Base-by-base conservation (phyloP, 2,888 invertebrate species). In the Isotomurus palustris region DNA sequence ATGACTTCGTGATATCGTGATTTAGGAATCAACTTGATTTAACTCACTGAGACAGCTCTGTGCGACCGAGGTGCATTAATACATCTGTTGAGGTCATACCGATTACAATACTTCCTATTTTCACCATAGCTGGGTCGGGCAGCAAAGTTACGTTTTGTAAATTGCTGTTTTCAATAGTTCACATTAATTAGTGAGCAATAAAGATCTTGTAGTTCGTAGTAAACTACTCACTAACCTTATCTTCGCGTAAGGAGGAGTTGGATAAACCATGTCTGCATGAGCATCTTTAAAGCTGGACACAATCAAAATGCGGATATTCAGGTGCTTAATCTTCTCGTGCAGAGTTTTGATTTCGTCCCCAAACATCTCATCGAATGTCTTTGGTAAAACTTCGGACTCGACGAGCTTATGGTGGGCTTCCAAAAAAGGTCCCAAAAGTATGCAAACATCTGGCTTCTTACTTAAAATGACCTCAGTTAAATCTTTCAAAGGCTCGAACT, bases 351-450 rank as follows among this genome's bases (percentile, higher is more conserved):
- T 74, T 62, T 87, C 77, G 72, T 82, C 83, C 56, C 86, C 83
- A 73, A 92, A 92, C 71, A 87, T 81, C 1, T 83, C 80, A 53
- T 87, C 85, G 74, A 82, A 90, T 0, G 86, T 82, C 69, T 84
- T 84, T 0, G 81, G 81, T 0, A 64, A 17, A 0, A 78, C 75
- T 58, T 82, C 81, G 57, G 83, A 81, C 38, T 74, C 77, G n/a
- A 87, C 78, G 56, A 81, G 78, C 14, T 80, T 76, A 74, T 88
- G 86, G 22, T 82, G 81, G 10, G 79, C 78, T 72, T 92, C 91
- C 52, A 93, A 74, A 74, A 93, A 89, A 0, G 94, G 93, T 0
- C 95, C 94, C 12, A 86, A 81, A 71, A 95, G 77, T 62, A 95
- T 81, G 36, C 88, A 80, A 21, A 92, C 77, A 74, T 94, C 85